A percentile compares a stretch with the other conserved stretches of the same genome.
These are phyloP conservation scores for Luehdorfia chinensis DNA, from an alignment of 1,140 invertebrate genomes.

Conservation along the genomic window DNA sequence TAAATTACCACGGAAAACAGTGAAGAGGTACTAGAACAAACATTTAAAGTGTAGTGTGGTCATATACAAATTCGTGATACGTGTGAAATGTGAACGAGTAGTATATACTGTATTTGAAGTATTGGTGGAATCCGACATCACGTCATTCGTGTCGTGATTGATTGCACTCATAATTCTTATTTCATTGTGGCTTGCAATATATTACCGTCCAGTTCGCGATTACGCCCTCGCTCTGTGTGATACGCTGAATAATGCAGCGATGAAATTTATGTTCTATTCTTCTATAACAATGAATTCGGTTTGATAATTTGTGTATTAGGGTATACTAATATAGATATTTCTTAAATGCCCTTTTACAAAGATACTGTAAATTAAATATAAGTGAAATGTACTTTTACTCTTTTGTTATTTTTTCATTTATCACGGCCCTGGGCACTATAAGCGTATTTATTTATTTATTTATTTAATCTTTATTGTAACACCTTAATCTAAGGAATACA, in stretches of 20 bases:
- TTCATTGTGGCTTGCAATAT: constrained; percentile 39
- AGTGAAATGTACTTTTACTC: no score
- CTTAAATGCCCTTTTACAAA: no score
- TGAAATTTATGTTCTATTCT: constrained; percentile 2
- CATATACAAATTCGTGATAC: not conserved
- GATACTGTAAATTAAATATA: no score
- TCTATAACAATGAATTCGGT: not conserved
- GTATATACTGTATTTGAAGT: not conserved
- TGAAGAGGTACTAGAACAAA: not conserved
- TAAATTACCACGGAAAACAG: constrained; percentile 1
- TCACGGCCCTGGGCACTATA: no score
- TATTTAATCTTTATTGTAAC: no score
- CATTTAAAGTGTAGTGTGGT: not conserved
- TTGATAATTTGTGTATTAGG: not conserved
- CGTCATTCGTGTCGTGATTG: constrained; percentile 25
- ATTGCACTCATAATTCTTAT: constrained; percentile 38
- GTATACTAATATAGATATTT: no score
- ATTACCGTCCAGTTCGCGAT: constrained; percentile 25
- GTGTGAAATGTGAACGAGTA: not conserved
- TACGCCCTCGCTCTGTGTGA: constrained; percentile 14
- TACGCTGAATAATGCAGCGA: constrained; percentile 3
- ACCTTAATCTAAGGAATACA: no score
- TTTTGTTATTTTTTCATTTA: no score
- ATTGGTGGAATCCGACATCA: constrained; percentile 18
- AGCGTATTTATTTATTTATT: no score